Evolutionary conservation across 2,113 vertebrate genomes (phyloP).

Genomic region (Microcebus tavaratra): DNA sequence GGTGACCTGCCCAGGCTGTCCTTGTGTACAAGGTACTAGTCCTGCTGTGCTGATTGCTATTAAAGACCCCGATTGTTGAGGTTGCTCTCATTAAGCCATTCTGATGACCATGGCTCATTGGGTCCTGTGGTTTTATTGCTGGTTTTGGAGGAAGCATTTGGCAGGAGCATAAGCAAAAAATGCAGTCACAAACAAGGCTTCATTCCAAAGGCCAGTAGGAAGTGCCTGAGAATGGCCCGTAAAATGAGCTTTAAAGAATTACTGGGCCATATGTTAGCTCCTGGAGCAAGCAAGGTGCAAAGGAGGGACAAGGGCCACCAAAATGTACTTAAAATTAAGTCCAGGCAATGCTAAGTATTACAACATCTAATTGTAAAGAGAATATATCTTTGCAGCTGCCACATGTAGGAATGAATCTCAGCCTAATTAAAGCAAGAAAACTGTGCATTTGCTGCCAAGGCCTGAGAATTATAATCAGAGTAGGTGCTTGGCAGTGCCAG

Average conservation of each 20-base stretch:
- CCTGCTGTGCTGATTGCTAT: neutral
- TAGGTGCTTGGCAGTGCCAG: neutral
- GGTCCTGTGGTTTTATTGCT: slow-evolving; percentile 66
- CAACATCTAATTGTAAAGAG: neutral
- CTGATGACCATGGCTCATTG: slow-evolving; percentile 45
- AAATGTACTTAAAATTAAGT: slow-evolving; percentile 52
- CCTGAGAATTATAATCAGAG: neutral
- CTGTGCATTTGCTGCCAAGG: neutral
- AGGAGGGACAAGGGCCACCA: neutral
- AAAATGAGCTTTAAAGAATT: slow-evolving; percentile 48
- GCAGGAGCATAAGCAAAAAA: slow-evolving; percentile 66
- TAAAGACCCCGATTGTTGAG: neutral
- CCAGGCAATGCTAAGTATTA: neutral
- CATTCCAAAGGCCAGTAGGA: slow-evolving; percentile 62
- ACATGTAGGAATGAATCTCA: slow-evolving; percentile 17
- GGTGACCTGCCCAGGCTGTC: slow-evolving; percentile 44
- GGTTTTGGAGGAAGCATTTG: slow-evolving; percentile 57
- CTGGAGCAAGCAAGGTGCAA: neutral
- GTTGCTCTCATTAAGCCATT: slow-evolving; percentile 55
- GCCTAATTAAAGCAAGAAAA: slow-evolving; percentile 45
- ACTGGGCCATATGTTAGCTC: slow-evolving; percentile 60
- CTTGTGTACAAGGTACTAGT: neutral
- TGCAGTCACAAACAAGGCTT: slow-evolving; percentile 36
- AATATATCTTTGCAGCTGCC: neutral
- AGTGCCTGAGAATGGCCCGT: slow-evolving; percentile 15